These are phyloP conservation scores for Onthophagus sagittarius DNA, from an alignment of 2,888 invertebrate genomes.

Conservation along the genomic window DNA sequence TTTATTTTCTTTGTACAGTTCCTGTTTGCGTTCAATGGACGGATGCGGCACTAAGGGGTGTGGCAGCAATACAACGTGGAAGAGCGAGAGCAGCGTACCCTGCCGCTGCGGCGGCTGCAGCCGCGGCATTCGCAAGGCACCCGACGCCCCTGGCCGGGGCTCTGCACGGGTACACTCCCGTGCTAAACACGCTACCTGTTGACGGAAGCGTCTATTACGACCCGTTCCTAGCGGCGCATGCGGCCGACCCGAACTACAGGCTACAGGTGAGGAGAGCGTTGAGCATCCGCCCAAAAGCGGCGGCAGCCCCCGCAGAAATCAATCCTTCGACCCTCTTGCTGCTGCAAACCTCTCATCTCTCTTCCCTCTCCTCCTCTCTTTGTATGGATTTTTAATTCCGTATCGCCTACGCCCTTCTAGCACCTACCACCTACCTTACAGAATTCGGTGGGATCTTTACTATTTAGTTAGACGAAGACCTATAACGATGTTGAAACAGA, in stretches of 20 bases:
- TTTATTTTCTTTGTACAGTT: slow-evolving; percentile 49
- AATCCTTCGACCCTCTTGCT: background rate
- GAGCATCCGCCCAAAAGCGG: slow-evolving; percentile 15
- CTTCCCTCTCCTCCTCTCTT: background rate
- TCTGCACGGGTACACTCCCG: slow-evolving; percentile 83
- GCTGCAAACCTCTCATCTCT: background rate
- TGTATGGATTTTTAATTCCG: background rate
- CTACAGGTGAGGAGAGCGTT: slow-evolving; percentile 68
- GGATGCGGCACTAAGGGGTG: slow-evolving; percentile 80
- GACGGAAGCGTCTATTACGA: slow-evolving; percentile 89
- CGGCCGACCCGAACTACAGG: slow-evolving; percentile 85
- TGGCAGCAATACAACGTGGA: slow-evolving; percentile 79
- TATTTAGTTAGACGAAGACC: no score
- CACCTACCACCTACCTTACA: background rate
- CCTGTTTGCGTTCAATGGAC: slow-evolving; percentile 91
- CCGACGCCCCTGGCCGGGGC: slow-evolving; percentile 67
- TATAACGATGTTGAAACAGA: no score
- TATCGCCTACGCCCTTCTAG: background rate
- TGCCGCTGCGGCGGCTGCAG: slow-evolving; percentile 71
- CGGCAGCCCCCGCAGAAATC: background rate
- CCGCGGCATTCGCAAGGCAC: slow-evolving; percentile 64
- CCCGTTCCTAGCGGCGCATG: slow-evolving; percentile 87
- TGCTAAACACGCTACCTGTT: slow-evolving; percentile 45
- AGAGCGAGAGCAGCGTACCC: slow-evolving; percentile 63
- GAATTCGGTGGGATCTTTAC: background rate